These are phyloP conservation scores for Dicroscelio sp. DNA, from an alignment of 2,888 invertebrate species.

Conservation along the genomic window DNA sequence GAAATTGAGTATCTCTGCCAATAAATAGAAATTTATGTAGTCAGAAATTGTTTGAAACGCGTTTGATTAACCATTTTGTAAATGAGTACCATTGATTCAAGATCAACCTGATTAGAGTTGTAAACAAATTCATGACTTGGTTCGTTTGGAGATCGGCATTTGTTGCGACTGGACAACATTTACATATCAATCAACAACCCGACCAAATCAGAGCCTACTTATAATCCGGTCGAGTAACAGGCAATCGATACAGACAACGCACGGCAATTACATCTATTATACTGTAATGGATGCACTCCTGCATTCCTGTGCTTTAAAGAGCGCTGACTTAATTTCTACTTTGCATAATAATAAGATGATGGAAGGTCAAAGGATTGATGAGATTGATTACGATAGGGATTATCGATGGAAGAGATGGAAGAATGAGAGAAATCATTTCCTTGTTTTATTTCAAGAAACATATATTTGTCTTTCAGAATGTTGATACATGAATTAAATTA, in stretches of 20 bases:
- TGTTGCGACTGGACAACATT: constrained; percentile 48
- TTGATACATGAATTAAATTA: too few relatives aligned
- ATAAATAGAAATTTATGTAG: too few relatives aligned
- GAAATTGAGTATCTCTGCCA: too few relatives aligned
- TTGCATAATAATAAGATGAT: constrained; percentile 67
- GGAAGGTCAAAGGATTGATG: constrained; percentile 16
- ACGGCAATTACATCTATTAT: constrained; percentile 76
- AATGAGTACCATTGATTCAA: too few relatives aligned
- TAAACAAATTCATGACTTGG: neutral
- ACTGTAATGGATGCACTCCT: constrained; percentile 64
- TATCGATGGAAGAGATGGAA: too few relatives aligned
- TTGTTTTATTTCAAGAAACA: too few relatives aligned
- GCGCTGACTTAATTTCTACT: constrained; percentile 58
- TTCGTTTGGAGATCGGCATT: neutral
- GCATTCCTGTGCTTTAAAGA: constrained; percentile 54
- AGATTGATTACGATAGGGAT: constrained; percentile 56
- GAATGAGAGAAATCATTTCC: too few relatives aligned
- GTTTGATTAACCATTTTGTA: too few relatives aligned
- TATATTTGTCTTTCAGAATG: too few relatives aligned
- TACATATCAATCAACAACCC: constrained; percentile 64
- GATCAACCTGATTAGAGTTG: neutral
- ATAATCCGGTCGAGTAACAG: constrained; percentile 61
- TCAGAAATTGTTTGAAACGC: too few relatives aligned
- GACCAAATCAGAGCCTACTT: constrained; percentile 56
- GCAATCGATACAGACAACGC: constrained; percentile 72